These are phyloP conservation scores for Athalia rosae DNA, from an alignment of 2,888 invertebrate species.

Conservation along the genomic window DNA sequence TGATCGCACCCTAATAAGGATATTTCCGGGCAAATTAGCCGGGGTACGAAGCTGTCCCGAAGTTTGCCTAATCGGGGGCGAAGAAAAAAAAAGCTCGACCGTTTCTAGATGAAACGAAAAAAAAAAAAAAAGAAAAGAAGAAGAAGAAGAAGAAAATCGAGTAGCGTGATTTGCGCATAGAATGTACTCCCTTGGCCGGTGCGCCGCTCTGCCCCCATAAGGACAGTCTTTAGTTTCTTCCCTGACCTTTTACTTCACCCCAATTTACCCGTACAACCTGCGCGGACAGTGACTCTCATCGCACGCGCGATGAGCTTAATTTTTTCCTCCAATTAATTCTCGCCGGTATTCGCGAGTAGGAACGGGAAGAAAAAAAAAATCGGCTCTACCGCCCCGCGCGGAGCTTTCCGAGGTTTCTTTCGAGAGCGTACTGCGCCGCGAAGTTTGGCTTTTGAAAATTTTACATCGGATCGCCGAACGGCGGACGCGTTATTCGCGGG, in stretches of 20 bases:
- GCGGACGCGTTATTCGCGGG: not conserved
- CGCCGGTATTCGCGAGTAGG: too few relatives aligned
- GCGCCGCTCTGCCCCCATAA: not conserved
- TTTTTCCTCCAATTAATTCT: too few relatives aligned
- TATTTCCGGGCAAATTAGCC: slow-evolving; percentile 22
- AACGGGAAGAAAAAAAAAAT: too few relatives aligned
- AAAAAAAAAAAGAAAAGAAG: slow-evolving; percentile 6
- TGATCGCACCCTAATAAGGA: too few relatives aligned
- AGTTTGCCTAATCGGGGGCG: slow-evolving; percentile 26
- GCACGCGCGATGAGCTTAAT: too few relatives aligned
- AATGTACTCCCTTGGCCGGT: too few relatives aligned
- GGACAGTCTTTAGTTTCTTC: not conserved
- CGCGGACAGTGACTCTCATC: slow-evolving; percentile 2
- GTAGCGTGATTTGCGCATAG: not conserved
- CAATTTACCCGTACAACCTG: slow-evolving; percentile 22
- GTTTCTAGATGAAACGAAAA: not conserved
- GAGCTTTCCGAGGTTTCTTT: too few relatives aligned
- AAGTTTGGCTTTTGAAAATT: too few relatives aligned
- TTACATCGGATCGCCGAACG: too few relatives aligned
- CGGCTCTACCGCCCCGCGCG: too few relatives aligned
- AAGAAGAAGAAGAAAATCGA: slow-evolving; percentile 20
- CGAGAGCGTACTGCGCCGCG: too few relatives aligned
- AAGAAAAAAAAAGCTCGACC: too few relatives aligned
- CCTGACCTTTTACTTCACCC: slow-evolving; percentile 14
- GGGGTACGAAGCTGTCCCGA: not conserved